Evolutionary conservation across 2,888 invertebrate genomes (phyloP), one percentile per base, ranked within the genome.

Genomic region (Erynnis tages): DNA sequence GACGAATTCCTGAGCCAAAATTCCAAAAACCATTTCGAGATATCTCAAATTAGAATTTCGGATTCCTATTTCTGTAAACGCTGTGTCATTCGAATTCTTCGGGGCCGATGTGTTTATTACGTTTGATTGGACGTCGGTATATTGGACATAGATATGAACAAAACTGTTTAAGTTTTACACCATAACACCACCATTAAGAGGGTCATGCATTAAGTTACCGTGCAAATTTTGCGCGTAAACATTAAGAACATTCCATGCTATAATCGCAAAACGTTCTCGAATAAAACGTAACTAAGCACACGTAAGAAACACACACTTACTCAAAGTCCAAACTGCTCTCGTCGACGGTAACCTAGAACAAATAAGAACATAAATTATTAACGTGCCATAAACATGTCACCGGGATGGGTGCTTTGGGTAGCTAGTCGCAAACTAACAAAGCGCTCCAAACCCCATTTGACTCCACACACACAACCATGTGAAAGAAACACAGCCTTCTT

Each of bases 21-120:
- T 55, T 53, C 55, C 50, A 54, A 49, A 67, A 63, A 67, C 60
- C 56, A 60, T 55, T 63, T 63, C 66, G 60, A 64, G 62, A 63
- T 60, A 62, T 60, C 58, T 63, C 61, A 62, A 69, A 66, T 68
- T 69, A 66, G 66, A 67, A 27, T 35, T 35, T 23, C 17, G 25
- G 16, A 11, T 35, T 25, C 17, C 16, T 46, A 17, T 25, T 27
- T 46, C 11, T 17, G 10, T 21, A 32, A 21, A 32, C 21, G 30
- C 4, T 11, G 30, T 19, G 32, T 27, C 16, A 23, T 35, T 35
- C 25, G 34, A 14, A 34, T 45, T 45, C 45, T 14, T 25, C n/a
- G 23, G n/a, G 16, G 6, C n/a, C 10, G 45, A 3, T 21, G 23
- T 45, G 45, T 45, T 23, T 23, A 23, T 34, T 45, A 37, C 37